Evolutionary conservation across 2,888 invertebrate genomes (phyloP).

Genomic region (Drosophila maculinotata): DNA sequence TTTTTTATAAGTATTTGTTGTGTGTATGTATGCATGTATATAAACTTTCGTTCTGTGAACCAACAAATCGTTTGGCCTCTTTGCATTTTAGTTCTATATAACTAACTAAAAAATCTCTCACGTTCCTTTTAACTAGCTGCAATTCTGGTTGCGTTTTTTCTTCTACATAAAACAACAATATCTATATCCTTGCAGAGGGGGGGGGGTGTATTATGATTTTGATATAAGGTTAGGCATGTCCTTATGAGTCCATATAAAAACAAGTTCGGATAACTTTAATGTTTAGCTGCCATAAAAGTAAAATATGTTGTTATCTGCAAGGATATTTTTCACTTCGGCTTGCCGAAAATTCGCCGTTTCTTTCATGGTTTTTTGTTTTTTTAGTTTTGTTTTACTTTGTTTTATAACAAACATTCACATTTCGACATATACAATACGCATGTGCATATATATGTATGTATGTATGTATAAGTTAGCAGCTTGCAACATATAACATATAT

Average conservation of each 20-base stretch:
- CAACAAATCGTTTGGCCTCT: constrained; percentile 72
- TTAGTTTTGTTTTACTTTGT: constrained; percentile 57
- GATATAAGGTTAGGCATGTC: constrained; percentile 1
- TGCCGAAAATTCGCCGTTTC: constrained; percentile 22
- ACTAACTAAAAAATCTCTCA: constrained; percentile 48
- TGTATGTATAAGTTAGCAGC: constrained; percentile 25
- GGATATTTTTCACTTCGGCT: constrained; percentile 35
- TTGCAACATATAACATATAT: constrained; percentile 41
- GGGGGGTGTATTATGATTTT: constrained; percentile 1
- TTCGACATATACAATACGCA: constrained; percentile 40
- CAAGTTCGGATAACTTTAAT: not conserved
- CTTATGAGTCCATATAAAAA: not conserved
- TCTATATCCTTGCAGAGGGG: constrained; percentile 34
- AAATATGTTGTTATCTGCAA: constrained; percentile 28
- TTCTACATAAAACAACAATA: constrained; percentile 28
- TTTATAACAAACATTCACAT: constrained; percentile 65
- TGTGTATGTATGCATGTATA: constrained; percentile 50
- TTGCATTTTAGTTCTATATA: constrained; percentile 25
- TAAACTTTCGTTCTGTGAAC: constrained; percentile 69
- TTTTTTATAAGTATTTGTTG: constrained; percentile 29
- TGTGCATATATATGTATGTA: constrained; percentile 27
- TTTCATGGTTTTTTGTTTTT: constrained; percentile 14
- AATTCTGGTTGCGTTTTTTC: constrained; percentile 19
- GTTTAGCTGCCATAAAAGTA: constrained; percentile 31
- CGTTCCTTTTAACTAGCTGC: constrained; percentile 41